Evolutionary conservation across 1,140 invertebrate genomes (phyloP).

Genomic region (Cherax destructor): DNA sequence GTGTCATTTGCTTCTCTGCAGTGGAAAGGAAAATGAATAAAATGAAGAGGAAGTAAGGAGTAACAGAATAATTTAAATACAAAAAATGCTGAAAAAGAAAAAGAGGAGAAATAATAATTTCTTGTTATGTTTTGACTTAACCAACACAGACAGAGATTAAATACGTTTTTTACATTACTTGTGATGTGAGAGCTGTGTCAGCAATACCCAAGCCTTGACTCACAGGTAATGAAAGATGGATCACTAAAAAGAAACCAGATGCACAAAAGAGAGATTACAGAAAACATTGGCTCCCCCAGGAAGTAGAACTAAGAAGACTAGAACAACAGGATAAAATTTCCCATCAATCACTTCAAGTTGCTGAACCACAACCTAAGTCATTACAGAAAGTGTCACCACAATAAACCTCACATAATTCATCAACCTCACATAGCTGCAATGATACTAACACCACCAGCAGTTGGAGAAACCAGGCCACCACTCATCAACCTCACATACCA

Average conservation of each 20-base stretch:
- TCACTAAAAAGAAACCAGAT: slow-evolving; percentile 73
- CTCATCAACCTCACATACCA: slow-evolving; percentile 64
- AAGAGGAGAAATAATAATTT: too few relatives aligned
- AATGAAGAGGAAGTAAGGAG: too few relatives aligned
- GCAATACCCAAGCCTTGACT: slow-evolving; percentile 85
- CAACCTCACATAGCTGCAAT: slow-evolving; percentile 15
- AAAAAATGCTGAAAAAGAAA: too few relatives aligned
- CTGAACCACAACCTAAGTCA: slow-evolving; percentile 46
- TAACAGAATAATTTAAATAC: too few relatives aligned
- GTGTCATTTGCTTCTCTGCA: too few relatives aligned
- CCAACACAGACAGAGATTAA: too few relatives aligned
- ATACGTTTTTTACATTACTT: too few relatives aligned
- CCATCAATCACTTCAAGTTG: slow-evolving; percentile 43
- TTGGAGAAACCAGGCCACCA: slow-evolving; percentile 71
- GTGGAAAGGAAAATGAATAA: too few relatives aligned
- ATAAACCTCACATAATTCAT: slow-evolving; percentile 71
- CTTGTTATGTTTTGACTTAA: too few relatives aligned
- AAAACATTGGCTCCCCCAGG: slow-evolving; percentile 93
- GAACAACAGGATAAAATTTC: slow-evolving; percentile 81
- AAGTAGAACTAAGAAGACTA: slow-evolving; percentile 91
- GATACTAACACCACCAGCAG: slow-evolving; percentile 43
- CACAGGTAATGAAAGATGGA: slow-evolving; percentile 83
- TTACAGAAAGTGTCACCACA: slow-evolving; percentile 49
- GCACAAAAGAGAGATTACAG: slow-evolving; percentile 79
- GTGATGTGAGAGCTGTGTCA: too few relatives aligned